Evolutionary conservation across 2,888 invertebrate genomes (phyloP).

Genomic region (Aromia moschata): DNA sequence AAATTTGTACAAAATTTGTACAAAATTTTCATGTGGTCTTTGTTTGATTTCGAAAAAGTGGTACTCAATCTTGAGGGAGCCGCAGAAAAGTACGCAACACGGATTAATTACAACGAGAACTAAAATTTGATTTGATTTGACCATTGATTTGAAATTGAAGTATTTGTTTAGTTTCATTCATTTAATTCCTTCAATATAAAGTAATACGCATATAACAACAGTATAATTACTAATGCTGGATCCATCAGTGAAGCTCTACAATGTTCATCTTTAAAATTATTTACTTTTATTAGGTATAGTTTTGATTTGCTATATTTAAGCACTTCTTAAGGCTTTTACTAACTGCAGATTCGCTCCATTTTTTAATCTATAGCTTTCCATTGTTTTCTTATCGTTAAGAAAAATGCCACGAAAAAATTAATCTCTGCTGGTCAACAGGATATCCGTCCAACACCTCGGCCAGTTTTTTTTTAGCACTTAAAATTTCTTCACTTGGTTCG

Average conservation of each 20-base stretch:
- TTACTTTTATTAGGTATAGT: too few species aligned
- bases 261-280: too few species aligned
- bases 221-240: background rate
- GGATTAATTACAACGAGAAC: too few species aligned
- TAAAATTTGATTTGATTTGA: too few species aligned
- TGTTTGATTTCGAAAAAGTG: too few species aligned
- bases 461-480: conserved; percentile 37
- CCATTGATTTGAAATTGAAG: background rate
- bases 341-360: conserved; percentile 39
- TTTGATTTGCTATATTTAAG: conserved; percentile 17
- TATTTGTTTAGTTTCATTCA: too few species aligned
- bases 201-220: conserved; percentile 13
- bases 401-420: conserved; percentile 38
- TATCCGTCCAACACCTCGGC: conserved; percentile 36
- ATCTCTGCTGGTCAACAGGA: conserved; percentile 39
- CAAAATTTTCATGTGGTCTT: too few species aligned
- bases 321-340: conserved; percentile 44
- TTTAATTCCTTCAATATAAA: conserved; percentile 4
- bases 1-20: too few species aligned
- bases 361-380: conserved; percentile 42
- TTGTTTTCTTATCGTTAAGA: conserved; percentile 41
- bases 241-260: background rate
- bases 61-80: too few species aligned
- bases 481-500: conserved; percentile 37
- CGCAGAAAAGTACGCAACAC: too few species aligned